Evolutionary conservation across 2,797 vertebrate species (phyloP).

Genomic region (Mastacembelus armatus): DNA sequence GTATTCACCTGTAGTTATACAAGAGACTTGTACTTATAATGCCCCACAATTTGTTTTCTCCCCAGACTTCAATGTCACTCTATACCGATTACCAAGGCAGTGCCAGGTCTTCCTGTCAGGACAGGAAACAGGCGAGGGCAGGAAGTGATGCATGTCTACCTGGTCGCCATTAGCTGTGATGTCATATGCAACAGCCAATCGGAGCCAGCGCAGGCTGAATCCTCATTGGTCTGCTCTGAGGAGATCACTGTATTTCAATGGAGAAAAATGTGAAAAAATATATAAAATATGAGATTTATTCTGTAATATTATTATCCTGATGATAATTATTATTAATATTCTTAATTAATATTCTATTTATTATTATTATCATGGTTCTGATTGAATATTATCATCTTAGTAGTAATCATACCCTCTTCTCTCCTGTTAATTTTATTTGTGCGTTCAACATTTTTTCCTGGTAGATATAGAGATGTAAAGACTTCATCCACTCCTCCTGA

Average conservation of each 20-base stretch:
- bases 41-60: constrained; percentile 18
- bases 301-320: constrained; percentile 93
- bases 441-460: constrained; percentile 92
- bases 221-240: constrained; percentile 89
- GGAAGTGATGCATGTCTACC: constrained; percentile 97
- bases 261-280: constrained; percentile 88
- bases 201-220: constrained; percentile 88
- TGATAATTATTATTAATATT: constrained; percentile 83
- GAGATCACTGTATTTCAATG: constrained; percentile 90
- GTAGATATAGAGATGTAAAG: constrained; percentile 69
- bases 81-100: constrained; percentile 75
- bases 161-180: constrained; percentile 97
- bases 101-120: constrained; percentile 77
- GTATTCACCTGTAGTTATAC: not conserved
- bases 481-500: constrained; percentile 38
- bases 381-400: constrained; percentile 81
- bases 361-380: constrained; percentile 81
- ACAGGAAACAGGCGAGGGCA: constrained; percentile 72
- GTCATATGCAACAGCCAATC: constrained; percentile 98
- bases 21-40: not conserved
- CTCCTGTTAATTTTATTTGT: constrained; percentile 86
- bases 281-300: constrained; percentile 94
- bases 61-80: constrained; percentile 69
- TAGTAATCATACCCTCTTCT: constrained; percentile 71
- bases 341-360: constrained; percentile 88